phyloP scores from a whole-genome alignment of 2,888 invertebrate species.

The Parapristionchus giblindavisi region DNA sequence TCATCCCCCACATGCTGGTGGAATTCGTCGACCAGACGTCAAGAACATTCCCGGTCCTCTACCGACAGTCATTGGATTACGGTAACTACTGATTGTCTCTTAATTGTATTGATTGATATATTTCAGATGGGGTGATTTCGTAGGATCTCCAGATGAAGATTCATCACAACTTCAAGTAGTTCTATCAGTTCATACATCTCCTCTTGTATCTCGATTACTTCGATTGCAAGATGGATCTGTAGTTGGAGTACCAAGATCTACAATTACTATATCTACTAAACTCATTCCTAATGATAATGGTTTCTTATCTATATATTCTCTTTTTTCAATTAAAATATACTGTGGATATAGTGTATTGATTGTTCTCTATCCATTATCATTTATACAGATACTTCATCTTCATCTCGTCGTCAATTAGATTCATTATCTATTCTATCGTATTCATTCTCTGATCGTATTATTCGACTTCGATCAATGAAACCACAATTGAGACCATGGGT shows the following conservation, averaged over 20 bases:
- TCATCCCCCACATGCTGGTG: conserved; percentile 54
- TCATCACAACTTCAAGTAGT: conserved; percentile 40
- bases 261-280: conserved; percentile 36
- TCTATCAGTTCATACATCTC: conserved; percentile 29
- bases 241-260: conserved; percentile 40
- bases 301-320: neutral
- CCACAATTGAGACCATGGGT: conserved; percentile 43
- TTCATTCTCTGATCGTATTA: conserved; percentile 42
- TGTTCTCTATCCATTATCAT: neutral
- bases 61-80: conserved; percentile 51
- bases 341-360: no score
- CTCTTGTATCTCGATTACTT: conserved; percentile 27
- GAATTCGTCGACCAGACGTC: conserved; percentile 42
- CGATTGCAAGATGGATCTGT: conserved; percentile 41
- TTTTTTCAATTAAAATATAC: neutral
- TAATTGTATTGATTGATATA: neutral
- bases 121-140: conserved; percentile 59
- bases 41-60: conserved; percentile 43
- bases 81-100: conserved; percentile 16
- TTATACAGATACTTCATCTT: neutral
- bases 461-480: conserved; percentile 40
- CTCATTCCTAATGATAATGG: conserved; percentile 31
- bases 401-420: conserved; percentile 25
- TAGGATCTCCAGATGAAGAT: conserved; percentile 57
- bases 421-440: conserved; percentile 34